Percentiles rank a stretch among this genome's conserved stretches.
Conservation (phyloP, 2,113 vertebrate genomes). For the Macaca nemestrina region DNA sequence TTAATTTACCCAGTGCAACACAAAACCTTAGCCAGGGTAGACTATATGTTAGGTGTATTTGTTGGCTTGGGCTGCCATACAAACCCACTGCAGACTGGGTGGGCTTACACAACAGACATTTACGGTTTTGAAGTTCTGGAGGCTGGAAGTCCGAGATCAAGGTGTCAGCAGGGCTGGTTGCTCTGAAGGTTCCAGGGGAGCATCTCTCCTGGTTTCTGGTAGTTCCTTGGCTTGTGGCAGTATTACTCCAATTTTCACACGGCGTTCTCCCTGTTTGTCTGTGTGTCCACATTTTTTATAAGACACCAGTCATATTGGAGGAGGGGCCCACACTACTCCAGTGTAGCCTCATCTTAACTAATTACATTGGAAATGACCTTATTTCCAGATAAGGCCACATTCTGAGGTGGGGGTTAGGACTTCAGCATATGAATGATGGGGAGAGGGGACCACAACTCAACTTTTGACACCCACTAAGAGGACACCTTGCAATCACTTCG, state of each 20-base stretch:
- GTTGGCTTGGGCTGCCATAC: neutral
- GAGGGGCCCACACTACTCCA: neutral
- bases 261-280: rapidly evolving
- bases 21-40: neutral
- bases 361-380: neutral
- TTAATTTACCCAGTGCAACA: neutral
- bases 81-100: neutral
- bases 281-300: neutral
- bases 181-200: neutral
- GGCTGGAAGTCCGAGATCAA: neutral
- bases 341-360: neutral
- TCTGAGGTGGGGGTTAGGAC: neutral
- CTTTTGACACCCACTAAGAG: rapidly evolving
- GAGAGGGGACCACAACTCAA: neutral
- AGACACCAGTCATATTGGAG: neutral
- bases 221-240: neutral
- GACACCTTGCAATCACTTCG: rapidly evolving
- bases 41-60: neutral
- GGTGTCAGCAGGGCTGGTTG: neutral
- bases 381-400: neutral
- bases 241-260: rapidly evolving
- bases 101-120: neutral
- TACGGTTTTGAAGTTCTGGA: neutral
- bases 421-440: neutral
- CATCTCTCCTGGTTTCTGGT: neutral